phyloP scores from a whole-genome alignment of 2,113 vertebrate genomes.

The Toxotes chatareus region DNA sequence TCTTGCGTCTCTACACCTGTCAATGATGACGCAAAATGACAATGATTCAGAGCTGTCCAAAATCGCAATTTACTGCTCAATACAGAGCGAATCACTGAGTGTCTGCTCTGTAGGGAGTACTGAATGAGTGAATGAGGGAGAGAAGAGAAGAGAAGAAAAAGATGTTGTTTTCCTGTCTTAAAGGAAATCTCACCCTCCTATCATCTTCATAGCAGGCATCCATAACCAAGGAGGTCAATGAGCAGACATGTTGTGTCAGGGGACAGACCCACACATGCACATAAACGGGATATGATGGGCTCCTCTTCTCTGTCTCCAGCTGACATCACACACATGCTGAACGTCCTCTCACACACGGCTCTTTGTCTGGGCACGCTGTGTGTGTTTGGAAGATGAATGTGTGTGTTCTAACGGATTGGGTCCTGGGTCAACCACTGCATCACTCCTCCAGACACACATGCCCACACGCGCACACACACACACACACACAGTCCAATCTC shows the following conservation, averaged over 20 bases:
- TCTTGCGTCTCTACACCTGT: constrained; percentile 1
- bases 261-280: constrained; percentile 71
- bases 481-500: constrained; percentile 39
- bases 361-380: constrained; percentile 76
- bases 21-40: constrained; percentile 25
- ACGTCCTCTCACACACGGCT: constrained; percentile 76
- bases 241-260: constrained; percentile 68
- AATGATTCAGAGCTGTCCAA: constrained; percentile 2
- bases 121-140: neutral
- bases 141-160: constrained; percentile 1
- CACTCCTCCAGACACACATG: constrained; percentile 73
- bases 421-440: constrained; percentile 80
- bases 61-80: constrained; percentile 15
- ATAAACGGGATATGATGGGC: constrained; percentile 78
- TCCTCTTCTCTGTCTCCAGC: constrained; percentile 79
- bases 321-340: constrained; percentile 83
- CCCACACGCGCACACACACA: constrained; percentile 30
- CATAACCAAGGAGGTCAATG: constrained; percentile 60
- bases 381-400: constrained; percentile 80
- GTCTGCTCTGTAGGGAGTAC: constrained; percentile 4
- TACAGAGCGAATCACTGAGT: neutral
- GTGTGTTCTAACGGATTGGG: constrained; percentile 76
- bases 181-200: constrained; percentile 36
- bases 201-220: constrained; percentile 68
- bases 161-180: constrained; percentile 18